A percentile compares a stretch with the other conserved stretches of the same genome.
Conservation (phyloP, 2,797 vertebrate genomes). For the Nyctibius grandis region DNA sequence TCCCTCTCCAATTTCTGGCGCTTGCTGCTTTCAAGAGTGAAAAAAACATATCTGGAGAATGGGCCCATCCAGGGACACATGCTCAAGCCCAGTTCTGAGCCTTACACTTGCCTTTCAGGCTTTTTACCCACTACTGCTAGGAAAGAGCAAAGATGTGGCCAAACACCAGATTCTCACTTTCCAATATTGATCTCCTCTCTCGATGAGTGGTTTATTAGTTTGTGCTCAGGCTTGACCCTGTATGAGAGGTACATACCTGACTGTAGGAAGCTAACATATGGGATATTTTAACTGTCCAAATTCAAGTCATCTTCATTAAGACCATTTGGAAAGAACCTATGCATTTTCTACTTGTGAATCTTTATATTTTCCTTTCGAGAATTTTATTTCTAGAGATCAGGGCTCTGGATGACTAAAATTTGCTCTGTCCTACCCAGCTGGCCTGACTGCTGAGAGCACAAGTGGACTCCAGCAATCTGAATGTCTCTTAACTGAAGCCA, state of each 20-base stretch:
- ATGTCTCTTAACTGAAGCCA: background rate
- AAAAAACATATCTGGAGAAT: background rate
- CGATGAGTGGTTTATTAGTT: background rate
- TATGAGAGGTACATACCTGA: background rate
- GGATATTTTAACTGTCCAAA: background rate
- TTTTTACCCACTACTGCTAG: background rate
- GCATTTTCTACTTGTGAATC: background rate
- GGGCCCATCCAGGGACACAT: background rate
- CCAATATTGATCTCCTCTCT: background rate
- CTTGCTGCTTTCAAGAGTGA: background rate
- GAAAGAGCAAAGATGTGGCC: background rate
- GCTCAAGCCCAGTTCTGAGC: background rate
- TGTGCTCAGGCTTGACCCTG: background rate
- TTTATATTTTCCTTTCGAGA: background rate
- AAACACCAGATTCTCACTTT: background rate
- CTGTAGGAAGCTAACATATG: background rate
- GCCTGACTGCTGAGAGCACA: background rate
- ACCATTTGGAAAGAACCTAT: background rate
- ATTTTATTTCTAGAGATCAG: background rate
- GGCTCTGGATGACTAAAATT: background rate
- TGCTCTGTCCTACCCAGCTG: background rate
- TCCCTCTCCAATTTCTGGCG: background rate
- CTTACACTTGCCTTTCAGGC: background rate
- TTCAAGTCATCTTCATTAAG: slow-evolving; percentile 1
- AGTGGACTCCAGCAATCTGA: background rate